These are phyloP conservation scores for Tetragonula carbonaria DNA, from an alignment of 2,888 invertebrate species.

Conservation along the genomic window DNA sequence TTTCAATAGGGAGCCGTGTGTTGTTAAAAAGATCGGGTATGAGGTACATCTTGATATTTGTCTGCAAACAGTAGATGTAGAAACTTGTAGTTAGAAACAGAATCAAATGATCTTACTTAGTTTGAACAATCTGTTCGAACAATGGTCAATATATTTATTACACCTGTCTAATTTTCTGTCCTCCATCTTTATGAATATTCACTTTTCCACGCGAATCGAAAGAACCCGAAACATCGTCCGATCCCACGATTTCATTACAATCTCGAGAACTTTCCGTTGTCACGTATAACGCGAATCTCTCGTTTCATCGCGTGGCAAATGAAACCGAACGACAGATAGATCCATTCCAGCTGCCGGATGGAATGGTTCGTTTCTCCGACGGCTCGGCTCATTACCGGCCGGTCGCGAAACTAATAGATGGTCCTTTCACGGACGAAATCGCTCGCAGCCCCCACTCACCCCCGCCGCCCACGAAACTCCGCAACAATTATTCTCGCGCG, in stretches of 20 bases:
- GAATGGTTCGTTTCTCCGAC: not conserved
- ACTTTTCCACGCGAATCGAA: not conserved
- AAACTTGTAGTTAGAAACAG: too few species aligned
- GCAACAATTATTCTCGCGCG: conserved; percentile 45
- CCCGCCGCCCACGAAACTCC: conserved; percentile 21
- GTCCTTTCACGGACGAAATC: conserved; percentile 45
- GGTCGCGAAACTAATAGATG: conserved; percentile 21
- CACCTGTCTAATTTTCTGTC: not conserved
- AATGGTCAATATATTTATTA: too few species aligned
- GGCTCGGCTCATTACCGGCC: not conserved
- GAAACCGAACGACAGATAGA: not conserved
- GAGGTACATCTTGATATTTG: too few species aligned
- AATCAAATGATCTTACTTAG: too few species aligned
- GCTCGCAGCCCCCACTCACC: not conserved
- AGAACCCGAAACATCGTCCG: not conserved
- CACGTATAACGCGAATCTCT: too few species aligned
- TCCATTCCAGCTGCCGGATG: not conserved
- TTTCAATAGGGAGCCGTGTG: too few species aligned
- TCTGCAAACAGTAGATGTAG: too few species aligned
- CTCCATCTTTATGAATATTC: not conserved
- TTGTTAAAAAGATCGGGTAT: too few species aligned
- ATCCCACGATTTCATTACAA: too few species aligned
- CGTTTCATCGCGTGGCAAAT: not conserved
- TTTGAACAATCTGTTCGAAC: too few species aligned
- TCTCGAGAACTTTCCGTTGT: too few species aligned